phyloP scores from a whole-genome alignment of 1,140 invertebrate species.

The Hyposmocoma kahamanoa region DNA sequence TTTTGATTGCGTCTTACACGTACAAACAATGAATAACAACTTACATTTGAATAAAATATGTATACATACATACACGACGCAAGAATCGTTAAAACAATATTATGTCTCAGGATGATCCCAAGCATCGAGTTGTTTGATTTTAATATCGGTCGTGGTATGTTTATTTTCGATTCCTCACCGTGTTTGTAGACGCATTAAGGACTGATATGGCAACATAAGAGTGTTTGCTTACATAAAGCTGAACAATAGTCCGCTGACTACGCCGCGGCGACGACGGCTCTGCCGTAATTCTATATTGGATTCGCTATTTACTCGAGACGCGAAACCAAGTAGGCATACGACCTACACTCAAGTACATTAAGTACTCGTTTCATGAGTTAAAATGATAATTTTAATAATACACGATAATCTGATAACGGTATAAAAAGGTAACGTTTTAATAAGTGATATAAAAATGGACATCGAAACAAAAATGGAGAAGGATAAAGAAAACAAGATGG shows the following conservation, averaged over 20 bases:
- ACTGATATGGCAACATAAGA: constrained; percentile 52
- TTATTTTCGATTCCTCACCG: constrained; percentile 31
- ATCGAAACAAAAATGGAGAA: constrained; percentile 8
- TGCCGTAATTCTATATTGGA: constrained; percentile 25
- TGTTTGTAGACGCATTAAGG: constrained; percentile 43
- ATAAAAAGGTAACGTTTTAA: too few species aligned
- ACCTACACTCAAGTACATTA: too few species aligned
- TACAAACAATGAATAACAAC: too few species aligned
- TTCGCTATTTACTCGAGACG: constrained; percentile 10
- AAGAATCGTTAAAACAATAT: constrained; percentile 11
- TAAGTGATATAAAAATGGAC: too few species aligned
- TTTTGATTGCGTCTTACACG: too few species aligned
- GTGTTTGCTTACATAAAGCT: constrained; percentile 39
- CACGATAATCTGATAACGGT: too few species aligned
- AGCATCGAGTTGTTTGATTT: constrained; percentile 25
- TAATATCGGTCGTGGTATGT: constrained; percentile 21
- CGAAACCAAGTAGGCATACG: too few species aligned
- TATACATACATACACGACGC: too few species aligned
- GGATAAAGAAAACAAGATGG: constrained; percentile 1
- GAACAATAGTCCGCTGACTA: constrained; percentile 42
- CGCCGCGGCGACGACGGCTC: constrained; percentile 20
- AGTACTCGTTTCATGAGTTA: too few species aligned
- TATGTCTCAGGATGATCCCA: constrained; percentile 11
- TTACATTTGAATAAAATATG: too few species aligned
- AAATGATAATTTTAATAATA: too few species aligned